These are phyloP conservation scores for Aegithalos caudatus DNA, from an alignment of 2,113 vertebrate species.

Conservation along the genomic window DNA sequence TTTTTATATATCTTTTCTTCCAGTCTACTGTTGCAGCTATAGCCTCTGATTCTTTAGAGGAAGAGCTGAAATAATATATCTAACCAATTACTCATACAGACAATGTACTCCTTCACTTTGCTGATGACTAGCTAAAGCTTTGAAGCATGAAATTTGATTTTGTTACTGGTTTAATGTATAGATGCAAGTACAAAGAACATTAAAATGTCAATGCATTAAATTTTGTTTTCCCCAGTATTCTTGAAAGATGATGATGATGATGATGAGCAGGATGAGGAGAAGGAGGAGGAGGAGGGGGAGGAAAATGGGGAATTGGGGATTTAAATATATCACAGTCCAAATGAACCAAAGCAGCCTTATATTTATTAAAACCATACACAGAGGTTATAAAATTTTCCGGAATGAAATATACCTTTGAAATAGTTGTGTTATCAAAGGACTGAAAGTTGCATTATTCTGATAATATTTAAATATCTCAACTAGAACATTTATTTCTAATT, in stretches of 20 bases:
- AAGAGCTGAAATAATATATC: not conserved
- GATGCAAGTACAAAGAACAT: not conserved
- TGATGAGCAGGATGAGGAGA: not conserved
- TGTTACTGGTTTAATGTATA: conserved; percentile 1
- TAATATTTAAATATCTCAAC: not conserved
- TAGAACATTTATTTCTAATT: not conserved
- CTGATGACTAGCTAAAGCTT: conserved; percentile 10
- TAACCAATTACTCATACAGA: not conserved
- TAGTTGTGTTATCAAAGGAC: not conserved
- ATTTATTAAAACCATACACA: not conserved
- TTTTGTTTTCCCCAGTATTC: not conserved
- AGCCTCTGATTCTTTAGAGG: not conserved
- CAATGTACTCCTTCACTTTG: not conserved
- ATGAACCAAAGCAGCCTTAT: not conserved
- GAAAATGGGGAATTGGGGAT: not conserved
- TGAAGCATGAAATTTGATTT: conserved; percentile 53
- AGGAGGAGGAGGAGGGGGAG: not conserved
- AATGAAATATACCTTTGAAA: not conserved
- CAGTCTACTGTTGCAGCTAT: not conserved
- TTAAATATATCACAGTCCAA: not conserved
- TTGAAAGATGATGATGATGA: not conserved
- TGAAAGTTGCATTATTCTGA: not conserved
- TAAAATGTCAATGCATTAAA: not conserved
- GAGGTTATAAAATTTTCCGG: not conserved
- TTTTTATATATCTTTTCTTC: not conserved